These are phyloP conservation scores for Poeciliopsis infans DNA, from an alignment of 2,797 vertebrate species.

Conservation along the genomic window DNA sequence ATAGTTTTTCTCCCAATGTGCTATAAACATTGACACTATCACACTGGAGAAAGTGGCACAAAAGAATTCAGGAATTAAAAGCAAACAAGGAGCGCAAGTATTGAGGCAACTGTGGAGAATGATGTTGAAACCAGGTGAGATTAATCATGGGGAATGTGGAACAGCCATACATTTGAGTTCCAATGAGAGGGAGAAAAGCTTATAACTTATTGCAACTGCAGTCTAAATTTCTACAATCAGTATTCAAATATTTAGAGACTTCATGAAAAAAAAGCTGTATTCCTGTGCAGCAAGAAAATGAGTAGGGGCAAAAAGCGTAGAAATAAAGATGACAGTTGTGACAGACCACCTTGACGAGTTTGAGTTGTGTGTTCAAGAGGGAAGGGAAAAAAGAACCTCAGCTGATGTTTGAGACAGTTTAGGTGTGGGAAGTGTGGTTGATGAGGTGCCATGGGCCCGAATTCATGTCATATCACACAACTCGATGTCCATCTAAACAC, in stretches of 20 bases:
- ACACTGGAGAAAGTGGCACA: neutral
- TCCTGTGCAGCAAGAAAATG: neutral
- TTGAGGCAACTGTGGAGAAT: neutral
- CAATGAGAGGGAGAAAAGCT: constrained; percentile 19
- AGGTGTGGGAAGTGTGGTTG: constrained; percentile 43
- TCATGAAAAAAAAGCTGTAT: constrained; percentile 4
- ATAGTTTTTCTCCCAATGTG: too few relatives aligned
- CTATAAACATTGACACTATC: too few relatives aligned
- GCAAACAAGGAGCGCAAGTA: neutral
- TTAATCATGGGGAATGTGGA: neutral
- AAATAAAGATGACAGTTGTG: constrained; percentile 27
- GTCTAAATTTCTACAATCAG: constrained; percentile 14
- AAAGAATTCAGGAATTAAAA: neutral
- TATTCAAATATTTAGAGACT: constrained; percentile 15
- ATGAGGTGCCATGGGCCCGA: constrained; percentile 57
- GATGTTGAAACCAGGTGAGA: neutral
- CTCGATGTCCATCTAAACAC: constrained; percentile 51
- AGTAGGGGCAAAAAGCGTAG: neutral
- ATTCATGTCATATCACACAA: constrained; percentile 58
- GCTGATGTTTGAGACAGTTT: constrained; percentile 45
- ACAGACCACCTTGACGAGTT: constrained; percentile 43
- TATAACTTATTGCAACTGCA: constrained; percentile 37
- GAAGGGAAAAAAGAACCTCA: constrained; percentile 35
- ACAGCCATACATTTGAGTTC: neutral
- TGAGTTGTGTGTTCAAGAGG: constrained; percentile 41